Evolutionary conservation across 2,797 vertebrate genomes (phyloP), one percentile per base, ranked within the genome.

Genomic region (Corythornis leucogaster): DNA sequence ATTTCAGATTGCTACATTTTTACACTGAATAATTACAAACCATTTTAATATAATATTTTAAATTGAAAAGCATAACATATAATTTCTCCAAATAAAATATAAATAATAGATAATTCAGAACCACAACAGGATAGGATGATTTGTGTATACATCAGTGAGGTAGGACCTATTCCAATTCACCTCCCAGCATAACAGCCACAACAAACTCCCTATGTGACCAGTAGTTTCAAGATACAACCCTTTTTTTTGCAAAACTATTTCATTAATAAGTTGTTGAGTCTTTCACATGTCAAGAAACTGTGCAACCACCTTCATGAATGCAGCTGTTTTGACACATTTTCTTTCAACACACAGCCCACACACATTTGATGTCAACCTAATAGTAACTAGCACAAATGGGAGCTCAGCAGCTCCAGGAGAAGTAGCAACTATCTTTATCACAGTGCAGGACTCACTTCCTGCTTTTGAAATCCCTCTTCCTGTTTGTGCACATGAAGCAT

Each of bases 401-500:
- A 94, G 70, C 17, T 86, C 55, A 77, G 87, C 71, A 89, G 82
- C 76, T 80, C 85, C 6, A 38, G 25, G 24, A 64, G 68, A 63
- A 92, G 75, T 45, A 89, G 88, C 71, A 79, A 87, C 76, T 70
- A 61, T 42, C 82, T 87, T 94, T 93, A 93, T 93, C 87, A 83
- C 4, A 6, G 83, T 66, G 76, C 80, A 76, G 82, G 91, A 83
- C 80, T 59, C 3, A 12, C 59, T 95, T 95, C 91, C 89, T 2
- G 38, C 92, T 89, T 95, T 94, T 94, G 73, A 92, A 93, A 80
- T 28, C 42, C 50, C 66, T 80, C 31, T 93, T 96, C 93, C 94
- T 89, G 89, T 93, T 94, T 92, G 93, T 78, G 85, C 77, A 57
- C n/a, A 35, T 10, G 2, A 80, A 79, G 71, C 25, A 26, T 87